These are phyloP conservation scores for Drosophila cognata DNA, from an alignment of 2,888 invertebrate genomes.

Conservation along the genomic window DNA sequence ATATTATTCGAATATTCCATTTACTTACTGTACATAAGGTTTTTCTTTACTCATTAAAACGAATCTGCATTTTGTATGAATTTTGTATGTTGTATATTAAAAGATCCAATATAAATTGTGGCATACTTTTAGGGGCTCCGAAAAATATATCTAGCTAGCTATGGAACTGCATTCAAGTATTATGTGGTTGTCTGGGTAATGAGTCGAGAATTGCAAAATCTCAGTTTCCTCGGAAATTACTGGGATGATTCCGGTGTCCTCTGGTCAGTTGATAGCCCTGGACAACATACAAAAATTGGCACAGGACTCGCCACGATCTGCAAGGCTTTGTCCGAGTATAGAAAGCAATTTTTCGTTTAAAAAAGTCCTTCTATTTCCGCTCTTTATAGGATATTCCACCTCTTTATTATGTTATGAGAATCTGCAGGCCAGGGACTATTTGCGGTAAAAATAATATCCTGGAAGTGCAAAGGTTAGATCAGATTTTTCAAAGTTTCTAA, in stretches of 20 bases:
- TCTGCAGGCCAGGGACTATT: too few species aligned
- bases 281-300: neutral
- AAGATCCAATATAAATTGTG: neutral
- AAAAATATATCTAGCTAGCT: neutral
- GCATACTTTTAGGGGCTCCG: neutral
- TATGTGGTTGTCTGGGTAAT: neutral
- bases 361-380: too few species aligned
- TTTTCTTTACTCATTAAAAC: neutral
- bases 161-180: neutral
- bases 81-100: neutral
- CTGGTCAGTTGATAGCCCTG: neutral
- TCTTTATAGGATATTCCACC: too few species aligned
- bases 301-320: neutral
- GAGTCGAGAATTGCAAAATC: neutral
- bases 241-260: neutral
- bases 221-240: neutral
- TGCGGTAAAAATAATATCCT: too few species aligned
- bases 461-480: too few species aligned
- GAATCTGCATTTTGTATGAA: neutral
- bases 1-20: neutral
- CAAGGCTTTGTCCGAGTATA: neutral
- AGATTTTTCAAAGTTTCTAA: too few species aligned
- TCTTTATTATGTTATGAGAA: too few species aligned
- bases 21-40: neutral
- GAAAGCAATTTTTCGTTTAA: fast-evolving